Conservation (phyloP, 2,888 invertebrate genomes). For the Cinara cedri region DNA sequence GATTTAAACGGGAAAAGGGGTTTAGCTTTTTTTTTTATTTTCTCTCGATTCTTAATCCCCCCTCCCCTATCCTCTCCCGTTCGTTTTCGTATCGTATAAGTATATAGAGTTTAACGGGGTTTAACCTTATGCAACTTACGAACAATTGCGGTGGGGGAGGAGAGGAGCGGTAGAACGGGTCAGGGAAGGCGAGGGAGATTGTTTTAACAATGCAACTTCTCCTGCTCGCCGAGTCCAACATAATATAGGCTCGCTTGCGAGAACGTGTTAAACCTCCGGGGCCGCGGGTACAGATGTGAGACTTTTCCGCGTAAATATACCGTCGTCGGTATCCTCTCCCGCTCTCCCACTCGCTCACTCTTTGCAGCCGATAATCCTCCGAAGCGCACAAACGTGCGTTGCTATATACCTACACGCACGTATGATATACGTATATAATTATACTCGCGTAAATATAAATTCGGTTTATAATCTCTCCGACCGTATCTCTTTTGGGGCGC, state of each 20-base stretch:
- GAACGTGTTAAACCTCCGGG: conserved; percentile 49
- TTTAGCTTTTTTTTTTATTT: not conserved
- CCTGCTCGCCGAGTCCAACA: not conserved
- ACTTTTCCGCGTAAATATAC: not conserved
- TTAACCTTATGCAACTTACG: conserved; percentile 1
- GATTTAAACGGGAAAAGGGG: conserved; percentile 1
- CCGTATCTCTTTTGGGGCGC: too few species aligned
- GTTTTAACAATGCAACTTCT: conserved; percentile 51
- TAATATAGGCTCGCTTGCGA: not conserved
- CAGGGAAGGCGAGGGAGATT: not conserved
- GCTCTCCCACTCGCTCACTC: not conserved
- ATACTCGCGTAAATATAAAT: too few species aligned
- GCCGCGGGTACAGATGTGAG: conserved; percentile 11
- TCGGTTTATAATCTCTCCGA: too few species aligned
- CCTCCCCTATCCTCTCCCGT: too few species aligned
- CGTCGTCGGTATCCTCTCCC: not conserved
- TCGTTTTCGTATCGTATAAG: not conserved
- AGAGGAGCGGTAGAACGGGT: too few species aligned
- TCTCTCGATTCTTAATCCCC: conserved; percentile 10
- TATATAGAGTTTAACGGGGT: too few species aligned
- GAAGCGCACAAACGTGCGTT: not conserved
- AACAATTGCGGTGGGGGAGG: too few species aligned
- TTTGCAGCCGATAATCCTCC: not conserved
- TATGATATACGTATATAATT: too few species aligned
- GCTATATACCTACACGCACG: too few species aligned